A percentile compares a stretch with the other conserved stretches of the same genome.
These are phyloP conservation scores for Manis javanica DNA, from an alignment of 2,797 vertebrate genomes.

Conservation along the genomic window DNA sequence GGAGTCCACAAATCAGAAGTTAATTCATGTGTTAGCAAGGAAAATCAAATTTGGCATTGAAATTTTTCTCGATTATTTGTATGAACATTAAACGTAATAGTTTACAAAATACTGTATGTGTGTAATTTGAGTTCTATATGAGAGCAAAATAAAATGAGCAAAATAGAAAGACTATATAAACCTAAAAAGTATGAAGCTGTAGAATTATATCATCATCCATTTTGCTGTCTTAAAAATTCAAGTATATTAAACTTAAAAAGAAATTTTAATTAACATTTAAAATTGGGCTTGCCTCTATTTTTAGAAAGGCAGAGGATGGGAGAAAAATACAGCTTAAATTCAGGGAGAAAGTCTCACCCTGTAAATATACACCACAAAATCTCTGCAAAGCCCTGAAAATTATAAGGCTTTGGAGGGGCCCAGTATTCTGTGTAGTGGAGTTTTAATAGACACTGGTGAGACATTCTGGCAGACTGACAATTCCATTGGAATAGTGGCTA, in stretches of 20 bases:
- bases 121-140: not conserved
- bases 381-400: slow-evolving; percentile 44
- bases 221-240: not conserved
- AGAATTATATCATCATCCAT: not conserved
- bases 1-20: not conserved
- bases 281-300: not conserved
- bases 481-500: not conserved
- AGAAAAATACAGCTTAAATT: slow-evolving; percentile 13
- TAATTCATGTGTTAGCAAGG: not conserved
- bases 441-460: slow-evolving; percentile 59
- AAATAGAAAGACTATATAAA: not conserved
- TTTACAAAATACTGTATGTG: not conserved
- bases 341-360: not conserved
- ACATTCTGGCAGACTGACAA: slow-evolving; percentile 38
- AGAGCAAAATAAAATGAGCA: not conserved
- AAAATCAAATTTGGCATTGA: not conserved
- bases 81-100: not conserved
- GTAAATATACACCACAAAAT: slow-evolving; percentile 41
- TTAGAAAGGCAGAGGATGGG: not conserved
- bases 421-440: not conserved
- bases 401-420: not conserved
- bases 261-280: not conserved
- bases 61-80: not conserved
- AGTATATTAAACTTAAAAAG: not conserved
- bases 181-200: not conserved